Evolutionary conservation across 2,797 vertebrate species (phyloP), one percentile per base, ranked within the genome.

Genomic region (Chlorospingus semifuscus): DNA sequence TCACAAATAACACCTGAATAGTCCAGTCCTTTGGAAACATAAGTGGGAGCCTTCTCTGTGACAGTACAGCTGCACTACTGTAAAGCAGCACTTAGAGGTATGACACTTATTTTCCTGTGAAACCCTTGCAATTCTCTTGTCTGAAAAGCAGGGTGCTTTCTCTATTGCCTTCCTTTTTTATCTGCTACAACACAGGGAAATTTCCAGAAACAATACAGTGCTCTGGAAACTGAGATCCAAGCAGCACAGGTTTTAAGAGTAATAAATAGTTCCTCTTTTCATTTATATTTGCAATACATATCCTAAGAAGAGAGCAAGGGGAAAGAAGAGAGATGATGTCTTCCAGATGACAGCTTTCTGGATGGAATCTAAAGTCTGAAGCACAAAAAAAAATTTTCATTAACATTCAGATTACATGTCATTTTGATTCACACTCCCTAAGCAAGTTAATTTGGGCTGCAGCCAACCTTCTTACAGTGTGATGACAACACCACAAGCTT

Each of bases 341-440:
- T 97, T 97, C 93, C 97, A 96, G 96, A 98, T 95, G 97, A 97
- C 97, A 97, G 96, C 64, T 97, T 97, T 97, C 94, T 97, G 93
- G 95, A 95, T 83, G 76, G 90, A 92, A 83, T 93, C 87, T 91
- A 91, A 96, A 94, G 83, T 93, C 94, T 91, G 94, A 88, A 97
- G 96, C 88, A 91, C 61, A 80, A 96, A 92, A 97, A 97, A 42
- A 97, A 97, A 96, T 89, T 87, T 97, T 97, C 97, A 97, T 98
- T 98, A 98, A 94, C 97, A 98, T 98, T 97, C 97, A 97, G 98
- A 98, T 97, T 98, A 94, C 96, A 97, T 97, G 98, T 98, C 97
- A 97, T 97, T 97, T 97, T 96, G 97, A 98, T 98, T 98, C 98
- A 97, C 98, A 95, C 95, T 97, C 97, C 97, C 98, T 95, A 94